These are phyloP conservation scores for Anguilla rostrata DNA, from an alignment of 2,113 vertebrate genomes.

Conservation along the genomic window DNA sequence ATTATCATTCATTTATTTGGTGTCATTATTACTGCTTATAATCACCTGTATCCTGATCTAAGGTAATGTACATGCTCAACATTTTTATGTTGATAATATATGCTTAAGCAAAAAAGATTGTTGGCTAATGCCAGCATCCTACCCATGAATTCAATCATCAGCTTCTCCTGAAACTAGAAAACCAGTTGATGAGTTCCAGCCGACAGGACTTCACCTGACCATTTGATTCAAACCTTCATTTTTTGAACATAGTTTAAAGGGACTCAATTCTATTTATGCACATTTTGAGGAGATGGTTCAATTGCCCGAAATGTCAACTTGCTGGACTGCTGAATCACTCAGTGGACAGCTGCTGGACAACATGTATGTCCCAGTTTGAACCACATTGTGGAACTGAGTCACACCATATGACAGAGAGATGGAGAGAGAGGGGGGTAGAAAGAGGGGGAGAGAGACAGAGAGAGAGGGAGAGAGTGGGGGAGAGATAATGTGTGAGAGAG, in stretches of 20 bases:
- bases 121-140: background rate
- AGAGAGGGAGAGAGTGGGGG: background rate
- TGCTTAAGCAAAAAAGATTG: background rate
- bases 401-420: slow-evolving; percentile 30
- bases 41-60: background rate
- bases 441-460: background rate
- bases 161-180: too few species aligned
- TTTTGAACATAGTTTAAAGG: background rate
- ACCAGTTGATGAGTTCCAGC: too few species aligned
- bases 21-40: too few species aligned
- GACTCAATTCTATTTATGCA: slow-evolving; percentile 2
- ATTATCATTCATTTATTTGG: too few species aligned
- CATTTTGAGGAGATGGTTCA: slow-evolving; percentile 8
- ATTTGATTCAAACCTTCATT: background rate
- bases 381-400: slow-evolving; percentile 57
- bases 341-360: slow-evolving; percentile 59
- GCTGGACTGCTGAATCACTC: too few species aligned
- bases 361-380: slow-evolving; percentile 67
- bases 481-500: too few species aligned
- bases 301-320: background rate
- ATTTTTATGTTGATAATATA: too few species aligned
- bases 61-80: background rate
- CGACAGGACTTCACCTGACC: slow-evolving; percentile 64
- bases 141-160: too few species aligned
- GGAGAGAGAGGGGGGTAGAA: background rate